Base-by-base conservation (phyloP, 2,797 vertebrate species). In the Melanotaenia maccullochi region DNA sequence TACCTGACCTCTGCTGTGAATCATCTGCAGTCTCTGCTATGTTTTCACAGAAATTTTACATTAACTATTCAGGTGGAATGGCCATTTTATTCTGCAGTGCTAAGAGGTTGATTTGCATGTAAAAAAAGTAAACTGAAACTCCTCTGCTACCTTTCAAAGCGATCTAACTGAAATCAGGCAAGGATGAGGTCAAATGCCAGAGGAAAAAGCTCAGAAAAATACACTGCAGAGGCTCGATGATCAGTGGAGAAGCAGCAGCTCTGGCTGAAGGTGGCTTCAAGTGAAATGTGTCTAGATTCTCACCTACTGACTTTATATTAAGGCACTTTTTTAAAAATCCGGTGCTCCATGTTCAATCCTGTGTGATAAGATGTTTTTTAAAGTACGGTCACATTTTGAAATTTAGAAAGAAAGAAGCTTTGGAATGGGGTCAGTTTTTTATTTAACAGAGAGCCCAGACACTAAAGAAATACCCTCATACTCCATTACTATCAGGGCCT, bases 111-210 rank as follows among this genome's bases (percentile, higher is more conserved):
- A 59, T 79, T 78, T 66, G 59, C 67, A 76, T 80, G 67, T 49
- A 13, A 63, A 80, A 73, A 73, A 12, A 30, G 51, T 35, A 38
- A 73, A 74, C 13, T n/a, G 51, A 12, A 61, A 68, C 75, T 54
- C 68, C 36, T 55, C 79, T 90, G 79, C 69, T 78, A 24, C 77
- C 60, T 58, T 13, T 51, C 38, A 47, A 60, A 49, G 49, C 0
- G 28, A 69, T 71, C 68, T 69, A 69, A 60, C 60, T 60, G 76
- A 65, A 65, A 59, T 52, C 20, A 36, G 47, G 47, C 59, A 56
- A 57, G 65, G 66, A 65, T 2, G 30, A 65, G 51, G 62, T 44
- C 71, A 51, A 70, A 71, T 63, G 72, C 68, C 60, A 35, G 44
- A 70, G 51, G 60, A 77, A 64, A 64, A 30, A 60, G 33, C 47